phyloP scores from a whole-genome alignment of 2,888 invertebrate genomes.

The Nephrotoma appendiculata region DNA sequence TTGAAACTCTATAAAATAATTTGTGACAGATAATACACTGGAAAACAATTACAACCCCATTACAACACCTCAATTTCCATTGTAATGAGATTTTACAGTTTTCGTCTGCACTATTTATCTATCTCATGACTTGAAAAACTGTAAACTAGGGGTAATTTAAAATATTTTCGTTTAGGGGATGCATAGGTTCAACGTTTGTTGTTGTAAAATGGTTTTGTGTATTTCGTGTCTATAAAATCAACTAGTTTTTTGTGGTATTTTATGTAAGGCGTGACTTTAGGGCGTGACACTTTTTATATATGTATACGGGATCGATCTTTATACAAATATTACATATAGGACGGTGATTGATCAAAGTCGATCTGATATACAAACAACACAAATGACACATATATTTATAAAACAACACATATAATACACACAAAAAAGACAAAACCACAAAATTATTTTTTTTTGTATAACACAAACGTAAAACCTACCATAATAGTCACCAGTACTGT shows the following conservation, averaged over 20 bases:
- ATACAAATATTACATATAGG: neutral
- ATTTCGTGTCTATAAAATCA: neutral
- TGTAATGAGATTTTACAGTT: neutral
- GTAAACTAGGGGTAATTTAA: neutral
- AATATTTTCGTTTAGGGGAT: neutral
- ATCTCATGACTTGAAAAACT: neutral
- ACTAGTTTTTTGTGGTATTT: neutral
- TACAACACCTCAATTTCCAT: slow-evolving; percentile 3
- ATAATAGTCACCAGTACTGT: slow-evolving; percentile 28
- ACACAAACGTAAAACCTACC: slow-evolving; percentile 21
- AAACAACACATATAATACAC: neutral
- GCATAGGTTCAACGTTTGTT: neutral
- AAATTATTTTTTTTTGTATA: neutral
- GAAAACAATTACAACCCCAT: slow-evolving; percentile 4
- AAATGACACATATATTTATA: neutral
- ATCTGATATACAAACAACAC: neutral
- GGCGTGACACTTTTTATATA: neutral
- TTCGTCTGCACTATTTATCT: neutral
- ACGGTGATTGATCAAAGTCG: neutral
- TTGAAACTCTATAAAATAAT: neutral
- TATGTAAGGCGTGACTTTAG: neutral
- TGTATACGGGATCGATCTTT: neutral
- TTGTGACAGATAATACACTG: neutral
- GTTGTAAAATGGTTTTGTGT: neutral
- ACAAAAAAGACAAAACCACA: neutral